Evolutionary conservation across 2,113 vertebrate genomes (phyloP), one percentile per base, ranked within the genome.

Genomic region (Hucho hucho): DNA sequence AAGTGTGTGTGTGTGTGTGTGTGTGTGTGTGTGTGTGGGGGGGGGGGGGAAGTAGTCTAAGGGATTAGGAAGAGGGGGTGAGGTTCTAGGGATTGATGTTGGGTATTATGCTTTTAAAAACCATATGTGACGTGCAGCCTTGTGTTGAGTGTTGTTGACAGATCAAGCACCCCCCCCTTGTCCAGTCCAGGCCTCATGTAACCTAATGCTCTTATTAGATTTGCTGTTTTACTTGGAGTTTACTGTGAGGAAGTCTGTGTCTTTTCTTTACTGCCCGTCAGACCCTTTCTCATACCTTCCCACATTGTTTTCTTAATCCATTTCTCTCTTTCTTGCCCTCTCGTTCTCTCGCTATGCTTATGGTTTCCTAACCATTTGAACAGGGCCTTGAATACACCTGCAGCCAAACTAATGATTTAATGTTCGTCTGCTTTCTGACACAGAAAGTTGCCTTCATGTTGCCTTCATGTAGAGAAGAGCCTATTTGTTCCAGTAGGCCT

Each of bases 201-300:
- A 26, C 70, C 65, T 79, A 81, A 82, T 84, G 79, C 77, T 84
- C 82, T 81, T 79, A 84, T 56, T 72, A 80, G 79, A 79, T 75
- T 64, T 64, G 26, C 6, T 12, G 32, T 26, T 18, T 80, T 4
- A 22, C 78, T 67, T 20, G 53, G 53, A 32, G 43, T 24, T 81
- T 4, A 24, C 79, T 68, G 22, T 61, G 56, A 37, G 43, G 46
- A 47, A 1, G 29, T 59, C 69, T 71, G 47, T 49, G 14, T 37
- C 18, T 22, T 22, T 61, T 20, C 16, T 20, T 72, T 70, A 24
- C 56, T 53, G 56, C 73, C 32, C 64, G 69, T 24, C 53, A 59
- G 66, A 77, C 24, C 46, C 64, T 16, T 6, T 59, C 74, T 13
- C 24, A 7, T 29, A 26, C 79, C 56, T 53, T 14, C 14, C 49